Evolutionary conservation across 2,888 invertebrate species (phyloP).

Genomic region (Trichogramma dendrolimi): DNA sequence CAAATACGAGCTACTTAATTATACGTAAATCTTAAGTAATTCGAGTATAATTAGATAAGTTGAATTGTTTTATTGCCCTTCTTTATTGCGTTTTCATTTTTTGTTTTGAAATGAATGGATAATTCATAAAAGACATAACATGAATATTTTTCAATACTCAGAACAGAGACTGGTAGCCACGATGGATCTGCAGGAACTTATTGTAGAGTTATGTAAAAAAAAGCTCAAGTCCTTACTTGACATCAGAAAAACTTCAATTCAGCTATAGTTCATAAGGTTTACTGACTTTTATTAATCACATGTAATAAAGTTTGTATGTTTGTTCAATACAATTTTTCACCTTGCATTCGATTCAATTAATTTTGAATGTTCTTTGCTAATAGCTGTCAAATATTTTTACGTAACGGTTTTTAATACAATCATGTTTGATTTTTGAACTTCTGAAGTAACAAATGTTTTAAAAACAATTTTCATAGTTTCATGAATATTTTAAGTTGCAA

Average conservation of each 20-base stretch:
- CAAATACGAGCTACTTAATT: background rate
- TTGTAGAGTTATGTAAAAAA: conserved; percentile 23
- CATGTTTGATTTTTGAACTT: no score
- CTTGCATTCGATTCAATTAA: background rate
- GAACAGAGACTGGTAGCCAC: conserved; percentile 20
- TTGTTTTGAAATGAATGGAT: background rate
- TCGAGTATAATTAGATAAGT: background rate
- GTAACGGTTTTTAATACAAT: no score
- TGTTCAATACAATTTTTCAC: background rate
- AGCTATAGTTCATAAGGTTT: conserved; percentile 8
- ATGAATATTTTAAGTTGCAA: no score
- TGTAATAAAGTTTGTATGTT: conserved; percentile 5
- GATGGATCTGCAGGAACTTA: conserved; percentile 20
- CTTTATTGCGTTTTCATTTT: background rate
- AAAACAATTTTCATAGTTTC: no score
- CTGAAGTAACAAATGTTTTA: no score
- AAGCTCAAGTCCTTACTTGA: conserved; percentile 7
- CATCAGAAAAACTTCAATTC: conserved; percentile 10
- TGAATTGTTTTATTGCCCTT: background rate
- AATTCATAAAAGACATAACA: conserved; percentile 11
- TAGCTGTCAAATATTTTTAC: background rate
- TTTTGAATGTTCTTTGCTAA: background rate
- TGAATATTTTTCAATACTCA: conserved; percentile 22
- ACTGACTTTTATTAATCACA: conserved; percentile 1
- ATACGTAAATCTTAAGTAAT: background rate